Base-by-base conservation (phyloP, 1,140 invertebrate species). In the Tribolium castaneum region DNA sequence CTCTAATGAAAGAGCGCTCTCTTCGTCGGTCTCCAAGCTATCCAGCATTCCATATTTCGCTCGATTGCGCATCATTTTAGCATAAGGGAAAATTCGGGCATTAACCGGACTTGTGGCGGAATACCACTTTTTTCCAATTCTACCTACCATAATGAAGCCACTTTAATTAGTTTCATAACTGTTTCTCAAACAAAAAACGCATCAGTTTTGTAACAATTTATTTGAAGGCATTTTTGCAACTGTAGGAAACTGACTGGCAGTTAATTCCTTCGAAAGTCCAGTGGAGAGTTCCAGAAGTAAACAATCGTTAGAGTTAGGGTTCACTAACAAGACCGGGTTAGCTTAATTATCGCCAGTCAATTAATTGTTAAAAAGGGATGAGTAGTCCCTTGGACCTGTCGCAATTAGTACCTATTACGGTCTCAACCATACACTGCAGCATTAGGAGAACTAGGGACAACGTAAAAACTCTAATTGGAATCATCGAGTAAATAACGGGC, bases 331-430 rank as follows among this genome's bases (percentile, higher is more conserved):
- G 80, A 80, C 78, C 77, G 66, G 82, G 82, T 83, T 85, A 82
- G 85, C 85, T 85, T 86, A 84, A 86, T 86, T 85, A 86, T 86
- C 83, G 78, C 81, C 80, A 85, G 85, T 85, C 85, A 83, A 86
- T 86, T 86, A 86, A 86, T 86, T 85, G 83, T 82, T 81, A 82
- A 81, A 81, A 83, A 79, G 78, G 82, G 80, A 77, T 70, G 76
- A 72, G 52, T 35, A 70, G 56, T 77, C 70, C 75, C 78, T 82
- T 72, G 78, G 81, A 82, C 80, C 80, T 80, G 77, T 83, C 80
- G 78, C 79, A 82, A 83, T 83, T 83, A 83, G 80, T 80, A 66
- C 82, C 79, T 80, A 83, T 83, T 83, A 83, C 50, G 34, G 76
- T 72, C 74, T 62, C 76, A 79, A 79, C 52, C 22, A 19, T 16